Base-by-base conservation (phyloP, 2,888 invertebrate genomes). In the Mayetiola destructor region DNA sequence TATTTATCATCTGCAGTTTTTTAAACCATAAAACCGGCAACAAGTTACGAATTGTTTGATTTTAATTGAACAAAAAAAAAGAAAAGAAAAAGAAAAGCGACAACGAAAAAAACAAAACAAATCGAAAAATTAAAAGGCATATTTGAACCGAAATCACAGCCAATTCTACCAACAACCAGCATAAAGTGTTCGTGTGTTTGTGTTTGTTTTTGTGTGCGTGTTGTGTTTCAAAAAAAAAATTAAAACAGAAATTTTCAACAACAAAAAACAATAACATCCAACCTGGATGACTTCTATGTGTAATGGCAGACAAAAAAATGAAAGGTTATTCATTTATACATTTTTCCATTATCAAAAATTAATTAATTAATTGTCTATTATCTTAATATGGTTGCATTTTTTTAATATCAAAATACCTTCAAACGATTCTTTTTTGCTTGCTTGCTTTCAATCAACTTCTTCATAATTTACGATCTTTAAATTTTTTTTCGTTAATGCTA, bases 321-420 rank as follows among this genome's bases (percentile, higher is more conserved):
- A 54, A 35, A 54, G 54, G 54, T 54, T 54, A 54, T 35, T 54
- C 35, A n/a, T n/a, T n/a, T n/a, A n/a, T n/a, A n/a, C n/a, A n/a
- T n/a, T n/a, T n/a, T n/a, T n/a, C n/a, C n/a, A n/a, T n/a, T n/a
- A n/a, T n/a, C n/a, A n/a, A n/a, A n/a, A n/a, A n/a, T n/a, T n/a
- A n/a, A n/a, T n/a, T n/a, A n/a, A n/a, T n/a, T n/a, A n/a, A n/a
- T n/a, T n/a, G n/a, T n/a, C n/a, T n/a, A n/a, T n/a, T n/a, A n/a
- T n/a, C n/a, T n/a, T n/a, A n/a, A n/a, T n/a, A n/a, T 16, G 1
- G 12, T 3, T 54, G 35, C 53, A 53, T 32, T n/a, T n/a, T n/a
- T n/a, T n/a, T 53, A 53, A 32, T 48, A 4, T 16, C 27, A 48
- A 12, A 48, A 48, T 48, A 48, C 27, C 48, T 48, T 23, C 8